phyloP scores from a whole-genome alignment of 2,113 vertebrate species.

The Percopsis transmontana region DNA sequence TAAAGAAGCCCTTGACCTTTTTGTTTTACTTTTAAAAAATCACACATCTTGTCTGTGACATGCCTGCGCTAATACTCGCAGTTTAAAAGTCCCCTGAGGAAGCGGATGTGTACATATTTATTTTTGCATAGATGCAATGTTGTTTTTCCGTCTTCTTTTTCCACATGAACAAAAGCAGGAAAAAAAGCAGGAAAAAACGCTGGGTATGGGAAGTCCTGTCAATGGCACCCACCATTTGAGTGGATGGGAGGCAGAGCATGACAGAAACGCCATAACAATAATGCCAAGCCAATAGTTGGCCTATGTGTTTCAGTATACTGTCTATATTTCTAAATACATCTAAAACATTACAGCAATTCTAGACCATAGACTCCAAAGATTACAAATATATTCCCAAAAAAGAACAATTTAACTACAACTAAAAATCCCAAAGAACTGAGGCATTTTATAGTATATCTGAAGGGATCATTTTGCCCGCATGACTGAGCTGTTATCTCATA shows the following conservation, averaged over 20 bases:
- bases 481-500: not conserved
- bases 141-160: constrained; percentile 43
- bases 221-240: not conserved
- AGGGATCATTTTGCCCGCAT: not conserved
- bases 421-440: not conserved
- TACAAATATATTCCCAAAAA: no score
- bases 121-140: constrained; percentile 35
- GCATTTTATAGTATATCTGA: not conserved
- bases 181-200: not conserved
- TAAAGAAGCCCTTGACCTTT: constrained; percentile 41
- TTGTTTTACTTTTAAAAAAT: constrained; percentile 48
- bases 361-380: no score
- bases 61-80: constrained; percentile 6
- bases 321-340: no score
- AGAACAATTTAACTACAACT: not conserved
- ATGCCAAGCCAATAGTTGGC: not conserved
- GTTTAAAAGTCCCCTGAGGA: constrained; percentile 23
- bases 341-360: no score
- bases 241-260: not conserved
- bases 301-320: not conserved
- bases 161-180: constrained; percentile 36
- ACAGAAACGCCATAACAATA: not conserved
- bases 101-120: constrained; percentile 41
- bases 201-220: constrained; percentile 35
- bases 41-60: constrained; percentile 10